A percentile compares a stretch with the other conserved stretches of the same genome.
Conservation (phyloP, 2,888 invertebrate genomes). For the Lissonota sp. region DNA sequence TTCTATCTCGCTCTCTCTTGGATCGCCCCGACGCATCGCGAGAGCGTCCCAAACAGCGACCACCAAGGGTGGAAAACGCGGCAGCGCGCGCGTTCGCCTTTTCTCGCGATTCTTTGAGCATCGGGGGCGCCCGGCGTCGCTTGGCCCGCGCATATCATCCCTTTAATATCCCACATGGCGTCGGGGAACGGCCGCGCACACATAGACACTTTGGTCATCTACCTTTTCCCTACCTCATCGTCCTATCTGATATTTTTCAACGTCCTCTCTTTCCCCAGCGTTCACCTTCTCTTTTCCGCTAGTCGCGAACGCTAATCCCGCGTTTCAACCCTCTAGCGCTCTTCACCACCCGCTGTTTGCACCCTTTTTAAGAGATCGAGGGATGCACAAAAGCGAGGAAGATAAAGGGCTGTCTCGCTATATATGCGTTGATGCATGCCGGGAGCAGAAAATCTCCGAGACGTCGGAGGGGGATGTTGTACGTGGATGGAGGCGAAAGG, state of each 20-base stretch:
- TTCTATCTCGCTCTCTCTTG: constrained; percentile 37
- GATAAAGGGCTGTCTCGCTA: constrained; percentile 19
- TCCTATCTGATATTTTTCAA: constrained; percentile 55
- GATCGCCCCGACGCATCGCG: constrained; percentile 61
- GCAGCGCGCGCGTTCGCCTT: constrained; percentile 71
- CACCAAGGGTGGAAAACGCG: no score
- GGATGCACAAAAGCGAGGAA: constrained; percentile 40
- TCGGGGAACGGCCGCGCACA: constrained; percentile 48
- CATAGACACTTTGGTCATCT: no score
- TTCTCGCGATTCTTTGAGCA: constrained; percentile 71
- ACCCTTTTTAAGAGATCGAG: constrained; percentile 35
- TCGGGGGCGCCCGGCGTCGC: no score
- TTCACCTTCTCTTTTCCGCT: constrained; percentile 3
- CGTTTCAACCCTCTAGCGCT: no score
- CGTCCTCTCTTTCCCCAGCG: constrained; percentile 41
- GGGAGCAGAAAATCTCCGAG: constrained; percentile 34
- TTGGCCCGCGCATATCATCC: constrained; percentile 74
- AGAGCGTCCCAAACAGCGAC: constrained; percentile 65
- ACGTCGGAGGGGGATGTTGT: constrained; percentile 11
- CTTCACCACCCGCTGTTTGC: constrained; percentile 31
- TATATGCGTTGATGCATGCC: not conserved
- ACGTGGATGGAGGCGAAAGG: not conserved
- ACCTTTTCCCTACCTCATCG: constrained; percentile 49
- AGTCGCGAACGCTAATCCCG: not conserved
- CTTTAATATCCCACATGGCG: constrained; percentile 68